A percentile compares a stretch with the other conserved stretches of the same genome.
Conservation (phyloP, 2,797 vertebrate genomes). For the Poeciliopsis presidionis region DNA sequence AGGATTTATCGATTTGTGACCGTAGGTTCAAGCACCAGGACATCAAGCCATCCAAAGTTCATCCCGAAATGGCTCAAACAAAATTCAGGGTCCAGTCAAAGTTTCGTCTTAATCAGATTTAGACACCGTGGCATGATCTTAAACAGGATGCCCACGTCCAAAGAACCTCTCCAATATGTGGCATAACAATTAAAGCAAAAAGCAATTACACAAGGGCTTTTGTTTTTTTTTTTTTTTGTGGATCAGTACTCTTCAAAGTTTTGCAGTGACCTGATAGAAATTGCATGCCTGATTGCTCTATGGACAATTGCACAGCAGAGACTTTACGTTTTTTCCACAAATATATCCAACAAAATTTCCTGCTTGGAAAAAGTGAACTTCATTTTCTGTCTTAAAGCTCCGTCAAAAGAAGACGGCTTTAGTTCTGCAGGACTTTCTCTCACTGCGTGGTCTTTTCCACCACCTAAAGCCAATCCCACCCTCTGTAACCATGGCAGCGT, state of each 20-base stretch:
- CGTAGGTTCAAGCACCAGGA: not conserved
- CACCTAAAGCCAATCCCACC: constrained; percentile 40
- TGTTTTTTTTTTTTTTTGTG: not conserved
- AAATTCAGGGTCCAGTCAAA: not conserved
- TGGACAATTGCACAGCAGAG: not conserved
- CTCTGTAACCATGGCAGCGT: constrained; percentile 52
- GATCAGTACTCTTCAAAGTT: not conserved
- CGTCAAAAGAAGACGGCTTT: not conserved
- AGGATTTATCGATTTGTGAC: not conserved
- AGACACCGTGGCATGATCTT: not conserved
- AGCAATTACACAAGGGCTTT: not conserved
- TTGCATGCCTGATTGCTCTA: not conserved
- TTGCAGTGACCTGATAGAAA: not conserved
- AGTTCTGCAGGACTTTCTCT: constrained; percentile 9
- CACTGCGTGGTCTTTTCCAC: constrained; percentile 36
- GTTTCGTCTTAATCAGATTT: not conserved
- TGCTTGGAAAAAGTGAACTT: not conserved
- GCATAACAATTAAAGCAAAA: not conserved
- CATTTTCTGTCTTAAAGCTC: not conserved
- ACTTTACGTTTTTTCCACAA: not conserved
- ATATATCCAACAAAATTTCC: not conserved
- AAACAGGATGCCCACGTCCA: not conserved
- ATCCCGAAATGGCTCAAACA: not conserved
- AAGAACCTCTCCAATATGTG: not conserved
- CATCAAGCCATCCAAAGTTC: not conserved